A percentile compares a stretch with the other conserved stretches of the same genome.
Evolutionary conservation across 2,888 invertebrate genomes (phyloP).

Genomic region (Teleiodes luculella): DNA sequence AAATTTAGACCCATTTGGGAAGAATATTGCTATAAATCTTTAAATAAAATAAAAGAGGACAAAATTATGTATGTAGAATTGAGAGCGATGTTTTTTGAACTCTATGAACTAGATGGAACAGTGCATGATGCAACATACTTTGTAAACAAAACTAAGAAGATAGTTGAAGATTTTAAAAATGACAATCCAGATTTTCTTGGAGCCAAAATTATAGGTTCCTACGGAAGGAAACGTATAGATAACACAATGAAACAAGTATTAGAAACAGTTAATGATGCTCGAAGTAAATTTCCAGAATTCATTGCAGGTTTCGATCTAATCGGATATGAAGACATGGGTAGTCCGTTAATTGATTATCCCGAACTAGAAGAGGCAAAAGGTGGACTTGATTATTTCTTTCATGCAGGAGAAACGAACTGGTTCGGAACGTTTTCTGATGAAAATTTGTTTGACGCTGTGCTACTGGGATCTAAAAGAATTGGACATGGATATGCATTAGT

Average conservation of each 20-base stretch:
- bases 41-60: slow-evolving; percentile 81
- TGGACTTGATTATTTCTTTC: slow-evolving; percentile 84
- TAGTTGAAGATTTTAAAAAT: slow-evolving; percentile 74
- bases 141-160: slow-evolving; percentile 76
- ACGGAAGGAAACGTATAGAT: slow-evolving; percentile 54
- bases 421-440: slow-evolving; percentile 81
- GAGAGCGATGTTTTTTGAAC: slow-evolving; percentile 77
- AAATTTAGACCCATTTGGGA: slow-evolving; percentile 82
- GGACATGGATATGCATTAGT: slow-evolving; percentile 87
- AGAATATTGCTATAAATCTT: slow-evolving; percentile 81
- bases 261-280: not conserved
- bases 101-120: slow-evolving; percentile 83
- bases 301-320: slow-evolving; percentile 90
- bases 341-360: slow-evolving; percentile 80
- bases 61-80: slow-evolving; percentile 85
- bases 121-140: slow-evolving; percentile 72
- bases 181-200: slow-evolving; percentile 83
- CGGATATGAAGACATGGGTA: slow-evolving; percentile 86
- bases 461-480: slow-evolving; percentile 85
- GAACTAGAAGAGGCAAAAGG: slow-evolving; percentile 70
- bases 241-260: not conserved
- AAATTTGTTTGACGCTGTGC: slow-evolving; percentile 86
- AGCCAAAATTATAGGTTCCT: slow-evolving; percentile 83
- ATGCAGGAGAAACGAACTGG: slow-evolving; percentile 91
- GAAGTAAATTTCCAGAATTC: slow-evolving; percentile 76